These are phyloP conservation scores for Romanomermis culicivorax DNA, from an alignment of 2,888 invertebrate species.

Conservation along the genomic window DNA sequence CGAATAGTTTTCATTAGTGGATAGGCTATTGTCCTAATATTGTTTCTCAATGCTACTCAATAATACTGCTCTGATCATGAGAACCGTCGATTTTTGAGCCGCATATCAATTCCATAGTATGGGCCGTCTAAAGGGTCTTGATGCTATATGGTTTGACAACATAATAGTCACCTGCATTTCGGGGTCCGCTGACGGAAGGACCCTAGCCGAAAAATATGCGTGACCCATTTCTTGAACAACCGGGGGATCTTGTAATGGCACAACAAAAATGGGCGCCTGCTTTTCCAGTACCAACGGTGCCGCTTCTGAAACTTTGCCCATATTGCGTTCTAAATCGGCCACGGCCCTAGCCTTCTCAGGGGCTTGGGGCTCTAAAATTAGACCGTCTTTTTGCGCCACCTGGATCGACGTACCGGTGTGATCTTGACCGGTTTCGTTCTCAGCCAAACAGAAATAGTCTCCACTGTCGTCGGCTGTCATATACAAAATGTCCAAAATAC, in stretches of 20 bases:
- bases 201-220: slow-evolving; percentile 22
- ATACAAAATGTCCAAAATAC: slow-evolving; percentile 75
- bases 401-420: slow-evolving; percentile 20
- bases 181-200: slow-evolving; percentile 11
- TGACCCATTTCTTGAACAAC: slow-evolving; percentile 22
- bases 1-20: no score
- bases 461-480: slow-evolving; percentile 77
- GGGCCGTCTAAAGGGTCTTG: no score
- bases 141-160: no score
- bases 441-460: slow-evolving; percentile 53
- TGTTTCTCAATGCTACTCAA: no score
- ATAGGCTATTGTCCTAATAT: no score
- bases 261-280: slow-evolving; percentile 22
- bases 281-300: slow-evolving; percentile 11
- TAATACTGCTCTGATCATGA: no score
- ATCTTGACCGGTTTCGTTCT: slow-evolving; percentile 74
- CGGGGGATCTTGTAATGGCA: slow-evolving; percentile 23
- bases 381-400: slow-evolving; percentile 17
- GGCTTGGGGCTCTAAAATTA: slow-evolving; percentile 20
- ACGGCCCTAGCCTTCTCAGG: slow-evolving; percentile 21
- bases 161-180: slow-evolving; percentile 13
- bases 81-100: no score
- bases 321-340: slow-evolving; percentile 21
- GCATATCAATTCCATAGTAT: no score
- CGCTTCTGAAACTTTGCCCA: slow-evolving; percentile 15